These are phyloP conservation scores for Machaerirhynchus nigripectus DNA, from an alignment of 2,113 vertebrate genomes.

Conservation along the genomic window DNA sequence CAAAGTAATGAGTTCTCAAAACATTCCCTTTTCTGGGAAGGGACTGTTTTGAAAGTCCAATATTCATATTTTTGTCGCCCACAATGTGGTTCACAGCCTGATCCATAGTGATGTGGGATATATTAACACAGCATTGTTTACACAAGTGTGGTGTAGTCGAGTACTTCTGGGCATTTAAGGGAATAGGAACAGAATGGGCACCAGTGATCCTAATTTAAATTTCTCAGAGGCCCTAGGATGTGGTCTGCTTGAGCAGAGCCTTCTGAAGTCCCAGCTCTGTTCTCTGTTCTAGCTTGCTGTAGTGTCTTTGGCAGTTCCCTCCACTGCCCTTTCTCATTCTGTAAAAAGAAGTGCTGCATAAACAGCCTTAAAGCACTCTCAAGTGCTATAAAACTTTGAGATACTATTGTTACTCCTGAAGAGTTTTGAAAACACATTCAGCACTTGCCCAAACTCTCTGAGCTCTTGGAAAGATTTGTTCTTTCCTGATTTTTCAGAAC, in stretches of 20 bases:
- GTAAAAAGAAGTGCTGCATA: not conserved
- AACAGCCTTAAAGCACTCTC: not conserved
- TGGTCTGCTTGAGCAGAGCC: not conserved
- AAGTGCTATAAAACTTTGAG: not conserved
- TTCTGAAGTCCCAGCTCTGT: not conserved
- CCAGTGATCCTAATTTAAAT: not conserved
- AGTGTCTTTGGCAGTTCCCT: not conserved
- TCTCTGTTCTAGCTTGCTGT: not conserved
- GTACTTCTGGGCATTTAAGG: not conserved
- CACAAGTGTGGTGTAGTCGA: accelerated
- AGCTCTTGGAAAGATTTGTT: not conserved
- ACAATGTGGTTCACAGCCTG: not conserved
- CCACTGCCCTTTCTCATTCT: not conserved
- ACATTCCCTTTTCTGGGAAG: not conserved
- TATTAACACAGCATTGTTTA: not conserved
- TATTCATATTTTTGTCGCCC: not conserved
- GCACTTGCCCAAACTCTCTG: not conserved
- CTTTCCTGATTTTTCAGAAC: not conserved
- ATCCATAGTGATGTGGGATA: not conserved
- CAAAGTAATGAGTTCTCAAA: not conserved
- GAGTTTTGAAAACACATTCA: not conserved
- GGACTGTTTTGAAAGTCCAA: not conserved
- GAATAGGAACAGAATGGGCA: not conserved
- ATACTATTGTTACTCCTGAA: not conserved
- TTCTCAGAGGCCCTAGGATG: not conserved